phyloP scores from a whole-genome alignment of 2,888 invertebrate genomes.

The Lysandra coridon region DNA sequence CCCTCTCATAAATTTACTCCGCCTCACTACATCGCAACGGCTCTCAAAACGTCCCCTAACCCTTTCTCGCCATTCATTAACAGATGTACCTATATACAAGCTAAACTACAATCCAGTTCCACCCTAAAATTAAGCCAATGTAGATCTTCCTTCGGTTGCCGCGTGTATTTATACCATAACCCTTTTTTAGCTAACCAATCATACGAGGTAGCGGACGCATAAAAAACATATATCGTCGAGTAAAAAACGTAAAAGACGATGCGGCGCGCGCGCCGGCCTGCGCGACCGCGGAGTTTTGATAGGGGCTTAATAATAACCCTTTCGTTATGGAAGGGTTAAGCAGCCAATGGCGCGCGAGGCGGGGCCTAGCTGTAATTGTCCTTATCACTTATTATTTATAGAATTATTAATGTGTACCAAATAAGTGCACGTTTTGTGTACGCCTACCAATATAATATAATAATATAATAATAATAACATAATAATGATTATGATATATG shows the following conservation, averaged over 20 bases:
- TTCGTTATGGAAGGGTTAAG: constrained; percentile 67
- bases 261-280: constrained; percentile 52
- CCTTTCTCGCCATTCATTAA: constrained; percentile 36
- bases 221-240: constrained; percentile 61
- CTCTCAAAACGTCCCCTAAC: constrained; percentile 7
- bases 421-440: not conserved
- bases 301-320: constrained; percentile 76
- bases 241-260: constrained; percentile 72
- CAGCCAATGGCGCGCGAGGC: constrained; percentile 71
- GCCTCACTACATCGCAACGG: not conserved
- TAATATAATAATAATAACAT: too few relatives aligned
- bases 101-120: constrained; percentile 52
- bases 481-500: too few relatives aligned
- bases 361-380: constrained; percentile 51
- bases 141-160: constrained; percentile 47
- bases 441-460: not conserved
- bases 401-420: constrained; percentile 39
- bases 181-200: constrained; percentile 74
- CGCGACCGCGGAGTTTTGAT: constrained; percentile 56
- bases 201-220: constrained; percentile 52
- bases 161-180: constrained; percentile 67
- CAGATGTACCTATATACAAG: constrained; percentile 24
- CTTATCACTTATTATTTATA: constrained; percentile 43
- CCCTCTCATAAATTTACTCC: not conserved
- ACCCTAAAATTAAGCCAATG: constrained; percentile 54